A percentile compares a stretch with the other conserved stretches of the same genome.
phyloP scores from a whole-genome alignment of 2,113 vertebrate genomes.

The Lamprologus tigripictilis region DNA sequence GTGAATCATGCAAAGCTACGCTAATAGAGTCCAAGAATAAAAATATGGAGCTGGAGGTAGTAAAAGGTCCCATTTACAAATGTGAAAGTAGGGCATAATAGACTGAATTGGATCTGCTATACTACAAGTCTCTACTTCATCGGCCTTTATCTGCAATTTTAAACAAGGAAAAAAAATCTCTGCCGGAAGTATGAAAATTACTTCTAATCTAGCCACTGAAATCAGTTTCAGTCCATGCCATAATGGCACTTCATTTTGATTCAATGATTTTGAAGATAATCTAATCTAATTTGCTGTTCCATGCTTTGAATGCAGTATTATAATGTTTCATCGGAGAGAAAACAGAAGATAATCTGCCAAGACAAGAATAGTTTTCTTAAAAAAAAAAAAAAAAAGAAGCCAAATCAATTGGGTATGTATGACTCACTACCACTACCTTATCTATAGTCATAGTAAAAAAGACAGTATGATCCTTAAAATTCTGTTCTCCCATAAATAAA shows the following conservation, averaged over 20 bases:
- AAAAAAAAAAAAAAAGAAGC: neutral
- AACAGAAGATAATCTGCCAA: neutral
- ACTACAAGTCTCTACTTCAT: neutral
- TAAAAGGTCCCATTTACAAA: neutral
- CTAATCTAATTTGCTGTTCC: neutral
- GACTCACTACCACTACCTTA: neutral
- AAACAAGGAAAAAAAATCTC: neutral
- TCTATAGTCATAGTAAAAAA: neutral
- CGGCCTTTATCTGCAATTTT: neutral
- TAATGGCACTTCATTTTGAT: neutral
- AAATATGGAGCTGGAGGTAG: neutral
- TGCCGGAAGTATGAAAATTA: neutral
- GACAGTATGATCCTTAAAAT: neutral
- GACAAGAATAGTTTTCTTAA: neutral
- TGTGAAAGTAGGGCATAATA: neutral
- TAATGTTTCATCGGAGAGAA: neutral
- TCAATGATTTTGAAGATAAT: neutral
- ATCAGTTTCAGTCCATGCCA: neutral
- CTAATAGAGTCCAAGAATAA: neutral
- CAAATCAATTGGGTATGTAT: neutral
- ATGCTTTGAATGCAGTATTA: neutral
- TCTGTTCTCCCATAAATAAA: neutral
- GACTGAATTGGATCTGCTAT: neutral
- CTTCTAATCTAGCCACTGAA: neutral
- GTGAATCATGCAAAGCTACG: neutral